A percentile compares a stretch with the other conserved stretches of the same genome.
These are phyloP conservation scores for Hypocryptadius cinnamomeus DNA, from an alignment of 2,113 vertebrate genomes.

Conservation along the genomic window DNA sequence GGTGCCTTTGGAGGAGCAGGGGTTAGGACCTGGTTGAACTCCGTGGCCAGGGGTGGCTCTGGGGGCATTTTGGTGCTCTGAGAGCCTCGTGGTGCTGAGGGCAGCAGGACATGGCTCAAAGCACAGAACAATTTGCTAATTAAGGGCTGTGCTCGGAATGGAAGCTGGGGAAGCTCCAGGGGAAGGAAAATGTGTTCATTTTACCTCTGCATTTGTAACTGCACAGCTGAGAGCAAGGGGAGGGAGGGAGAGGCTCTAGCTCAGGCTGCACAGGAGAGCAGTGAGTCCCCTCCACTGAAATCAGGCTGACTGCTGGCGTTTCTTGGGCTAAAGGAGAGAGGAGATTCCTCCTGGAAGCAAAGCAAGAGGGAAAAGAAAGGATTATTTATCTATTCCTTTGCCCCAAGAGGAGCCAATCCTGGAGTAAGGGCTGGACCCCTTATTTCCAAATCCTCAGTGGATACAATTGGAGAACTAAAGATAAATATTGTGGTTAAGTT, in stretches of 20 bases:
- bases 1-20: not conserved
- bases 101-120: fast-evolving
- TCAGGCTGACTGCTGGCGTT: not conserved
- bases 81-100: not conserved
- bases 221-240: not conserved
- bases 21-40: fast-evolving
- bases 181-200: not conserved
- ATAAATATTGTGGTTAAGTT: not conserved
- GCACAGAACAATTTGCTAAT: not conserved
- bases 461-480: not conserved
- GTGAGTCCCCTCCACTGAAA: not conserved
- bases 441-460: not conserved
- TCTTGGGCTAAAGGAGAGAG: not conserved
- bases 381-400: not conserved
- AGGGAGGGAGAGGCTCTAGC: not conserved
- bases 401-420: not conserved
- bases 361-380: not conserved
- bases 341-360: not conserved
- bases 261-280: not conserved
- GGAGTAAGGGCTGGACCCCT: not conserved
- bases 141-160: not conserved
- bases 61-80: fast-evolving
- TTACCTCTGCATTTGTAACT: not conserved
- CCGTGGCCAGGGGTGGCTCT: not conserved
- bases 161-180: not conserved